Base-by-base conservation (phyloP, 2,113 vertebrate species). In the Cygnus buccinator region DNA sequence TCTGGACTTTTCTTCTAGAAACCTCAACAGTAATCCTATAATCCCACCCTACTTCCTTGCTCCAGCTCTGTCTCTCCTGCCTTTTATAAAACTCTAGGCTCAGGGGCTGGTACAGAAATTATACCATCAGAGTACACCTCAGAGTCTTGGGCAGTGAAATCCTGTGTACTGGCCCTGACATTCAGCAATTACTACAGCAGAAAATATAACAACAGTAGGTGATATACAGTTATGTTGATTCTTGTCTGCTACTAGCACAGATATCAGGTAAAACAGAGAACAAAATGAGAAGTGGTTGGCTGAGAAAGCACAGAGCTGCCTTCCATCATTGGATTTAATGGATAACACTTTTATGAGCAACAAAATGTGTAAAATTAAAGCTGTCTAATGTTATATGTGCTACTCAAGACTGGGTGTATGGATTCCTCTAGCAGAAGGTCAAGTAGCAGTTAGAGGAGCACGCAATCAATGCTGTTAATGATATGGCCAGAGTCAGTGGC, bases 31-130 rank as follows among this genome's bases (percentile, higher is more conserved):
- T 79, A n/a, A 29, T 14, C 12, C 28, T 22, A 1, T 61, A 54
- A 50, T 87, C 16, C 3, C 0, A 6, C 3, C 3, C 13, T 71
- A 0, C 21, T 37, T n/a, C 8, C 25, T 20, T 14, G 10, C 17
- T 52, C 21, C 28, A 67, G 31, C 8, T 78, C 11, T 39, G 4
- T 16, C 23, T 35, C 17, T 73, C 82, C 20, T 19, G 5, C 3
- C 22, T 44, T 31, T 5, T 4, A 6, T 4, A 33, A 57, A 70
- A 33, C 25, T 43, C 3, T 9, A 33, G 13, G 17, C 9, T 58
- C 5, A 19, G 74, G 22, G 43, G 31, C 9, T 43, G 65, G 8
- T 37, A 14, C 31, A 62, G 59, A 46, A 76, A 43, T 65, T 13
- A 9, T 14, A 4, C 17, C 4, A 2, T 46, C 54, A 28, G 28